A percentile compares a stretch with the other conserved stretches of the same genome.
phyloP scores from a whole-genome alignment of 2,888 invertebrate genomes.

The Papilio protenor region DNA sequence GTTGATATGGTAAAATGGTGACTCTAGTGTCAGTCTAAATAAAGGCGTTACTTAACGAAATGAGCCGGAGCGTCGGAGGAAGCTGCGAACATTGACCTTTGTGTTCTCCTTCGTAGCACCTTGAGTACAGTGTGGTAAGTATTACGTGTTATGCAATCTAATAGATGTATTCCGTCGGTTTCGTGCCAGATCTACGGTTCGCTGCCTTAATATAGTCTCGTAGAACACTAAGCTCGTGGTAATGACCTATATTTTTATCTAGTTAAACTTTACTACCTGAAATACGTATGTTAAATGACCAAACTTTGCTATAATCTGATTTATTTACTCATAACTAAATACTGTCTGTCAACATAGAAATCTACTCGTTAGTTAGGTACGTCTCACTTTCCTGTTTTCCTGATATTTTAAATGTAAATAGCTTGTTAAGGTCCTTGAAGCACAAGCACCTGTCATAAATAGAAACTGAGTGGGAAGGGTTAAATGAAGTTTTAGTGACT shows the following conservation, averaged over 20 bases:
- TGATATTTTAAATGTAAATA: too few relatives aligned
- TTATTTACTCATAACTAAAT: neutral
- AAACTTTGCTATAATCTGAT: neutral
- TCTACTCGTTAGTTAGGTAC: neutral
- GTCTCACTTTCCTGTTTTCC: too few relatives aligned
- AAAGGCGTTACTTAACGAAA: conserved; percentile 33
- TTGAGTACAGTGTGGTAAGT: conserved; percentile 39
- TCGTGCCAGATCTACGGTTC: conserved; percentile 30
- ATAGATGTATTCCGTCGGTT: conserved; percentile 35
- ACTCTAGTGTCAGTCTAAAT: conserved; percentile 30
- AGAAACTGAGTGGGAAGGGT: too few relatives aligned
- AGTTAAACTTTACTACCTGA: neutral
- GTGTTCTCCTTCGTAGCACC: conserved; percentile 42
- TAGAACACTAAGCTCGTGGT: conserved; percentile 25
- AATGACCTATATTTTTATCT: conserved; percentile 40
- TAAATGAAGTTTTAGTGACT: neutral
- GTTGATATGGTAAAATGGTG: neutral
- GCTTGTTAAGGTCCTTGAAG: too few relatives aligned
- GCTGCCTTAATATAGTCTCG: conserved; percentile 18
- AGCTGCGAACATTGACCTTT: conserved; percentile 45
- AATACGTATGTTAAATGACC: neutral
- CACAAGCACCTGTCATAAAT: too few relatives aligned
- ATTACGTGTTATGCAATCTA: conserved; percentile 43
- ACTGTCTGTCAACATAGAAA: neutral
- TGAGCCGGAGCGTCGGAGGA: conserved; percentile 27